Percentiles rank a stretch among this genome's conserved stretches.
Evolutionary conservation across 37 sponge, comb jelly and placozoan species (phyloP).

Genomic region (Crambe crambe): DNA sequence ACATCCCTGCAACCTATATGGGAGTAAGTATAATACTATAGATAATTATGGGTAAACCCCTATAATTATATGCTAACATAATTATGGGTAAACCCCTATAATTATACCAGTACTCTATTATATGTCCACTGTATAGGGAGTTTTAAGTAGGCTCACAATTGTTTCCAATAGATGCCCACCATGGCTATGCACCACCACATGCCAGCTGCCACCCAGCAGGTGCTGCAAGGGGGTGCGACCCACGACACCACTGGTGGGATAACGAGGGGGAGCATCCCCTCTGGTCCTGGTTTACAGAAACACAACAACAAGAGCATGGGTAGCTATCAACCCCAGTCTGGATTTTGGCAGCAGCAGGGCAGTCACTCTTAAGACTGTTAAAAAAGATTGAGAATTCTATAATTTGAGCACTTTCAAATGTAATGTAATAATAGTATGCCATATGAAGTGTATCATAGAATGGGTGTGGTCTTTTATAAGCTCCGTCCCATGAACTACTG

Average conservation of each 20-base stretch:
- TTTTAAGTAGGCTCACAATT: neutral
- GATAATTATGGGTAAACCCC: no score
- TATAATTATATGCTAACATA: no score
- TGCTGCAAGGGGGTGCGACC: neutral
- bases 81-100: no score
- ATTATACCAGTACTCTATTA: no score
- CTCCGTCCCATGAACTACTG: neutral
- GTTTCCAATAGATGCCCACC: constrained; percentile 11
- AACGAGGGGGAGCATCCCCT: neutral
- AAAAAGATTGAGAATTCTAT: no score
- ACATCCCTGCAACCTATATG: neutral
- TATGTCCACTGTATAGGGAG: no score
- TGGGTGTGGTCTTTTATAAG: neutral
- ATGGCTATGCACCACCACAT: constrained; percentile 4
- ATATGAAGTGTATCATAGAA: no score
- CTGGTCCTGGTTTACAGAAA: neutral
- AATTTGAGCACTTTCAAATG: neutral
- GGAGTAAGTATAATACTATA: no score
- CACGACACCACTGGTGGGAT: constrained; percentile 7
- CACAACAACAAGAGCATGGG: neutral
- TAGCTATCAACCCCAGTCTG: neutral
- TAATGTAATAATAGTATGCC: neutral
- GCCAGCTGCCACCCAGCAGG: constrained; percentile 1
- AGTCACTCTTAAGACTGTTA: neutral
- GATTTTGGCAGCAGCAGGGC: neutral